phyloP scores from a whole-genome alignment of 2,888 invertebrate genomes.

The Callimorpha dominula region DNA sequence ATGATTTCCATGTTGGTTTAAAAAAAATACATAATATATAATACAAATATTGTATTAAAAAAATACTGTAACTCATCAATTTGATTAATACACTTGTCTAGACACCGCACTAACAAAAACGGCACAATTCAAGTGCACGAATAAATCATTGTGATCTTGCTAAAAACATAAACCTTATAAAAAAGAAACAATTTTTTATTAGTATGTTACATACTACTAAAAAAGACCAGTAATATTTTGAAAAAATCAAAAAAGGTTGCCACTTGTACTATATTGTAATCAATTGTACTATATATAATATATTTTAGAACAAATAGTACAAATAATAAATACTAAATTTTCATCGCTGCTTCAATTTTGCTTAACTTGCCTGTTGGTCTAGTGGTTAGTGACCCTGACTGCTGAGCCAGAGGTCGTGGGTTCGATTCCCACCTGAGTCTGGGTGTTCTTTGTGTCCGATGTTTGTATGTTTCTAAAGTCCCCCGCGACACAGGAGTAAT shows the following conservation, averaged over 20 bases:
- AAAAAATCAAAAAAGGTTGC: background rate
- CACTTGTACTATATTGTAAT: too few species aligned
- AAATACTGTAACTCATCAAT: background rate
- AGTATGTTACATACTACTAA: background rate
- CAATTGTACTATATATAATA: too few species aligned
- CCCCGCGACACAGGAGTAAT: too few species aligned
- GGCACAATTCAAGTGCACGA: background rate
- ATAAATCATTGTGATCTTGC: background rate
- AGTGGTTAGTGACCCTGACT: too few species aligned
- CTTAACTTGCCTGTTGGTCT: too few species aligned
- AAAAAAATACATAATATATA: background rate
- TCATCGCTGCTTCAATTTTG: too few species aligned
- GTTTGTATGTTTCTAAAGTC: too few species aligned
- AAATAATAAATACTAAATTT: too few species aligned
- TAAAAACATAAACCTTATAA: background rate
- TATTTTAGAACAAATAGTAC: too few species aligned
- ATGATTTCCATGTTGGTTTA: background rate
- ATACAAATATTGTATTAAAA: background rate
- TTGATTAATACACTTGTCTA: background rate
- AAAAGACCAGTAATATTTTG: background rate
- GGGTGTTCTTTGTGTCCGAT: too few species aligned
- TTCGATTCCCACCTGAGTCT: too few species aligned
- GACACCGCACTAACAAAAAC: background rate
- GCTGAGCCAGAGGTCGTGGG: too few species aligned
- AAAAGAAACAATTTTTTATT: background rate